phyloP scores from a whole-genome alignment of 53 echinoderm and acorn worm species.

The Glandiceps talaboti region DNA sequence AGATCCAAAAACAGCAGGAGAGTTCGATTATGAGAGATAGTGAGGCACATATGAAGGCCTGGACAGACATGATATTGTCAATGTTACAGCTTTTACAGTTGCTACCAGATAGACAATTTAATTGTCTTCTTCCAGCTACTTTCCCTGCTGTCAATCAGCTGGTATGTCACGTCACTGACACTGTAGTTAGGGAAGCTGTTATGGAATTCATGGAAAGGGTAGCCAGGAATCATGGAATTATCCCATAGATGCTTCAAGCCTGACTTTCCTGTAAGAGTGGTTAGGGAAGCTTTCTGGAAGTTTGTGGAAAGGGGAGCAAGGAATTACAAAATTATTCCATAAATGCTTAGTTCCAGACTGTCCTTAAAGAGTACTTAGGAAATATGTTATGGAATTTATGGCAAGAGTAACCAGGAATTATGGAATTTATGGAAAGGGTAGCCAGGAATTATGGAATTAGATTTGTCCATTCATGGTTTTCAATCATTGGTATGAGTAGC shows the following conservation, averaged over 20 bases:
- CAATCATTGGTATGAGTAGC: conserved; percentile 68
- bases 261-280: no score
- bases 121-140: conserved; percentile 60
- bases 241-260: no score
- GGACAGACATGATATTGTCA: conserved; percentile 94
- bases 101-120: conserved; percentile 64
- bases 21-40: conserved; percentile 57
- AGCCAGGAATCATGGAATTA: conserved; percentile 61
- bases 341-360: no score
- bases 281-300: no score
- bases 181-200: conserved; percentile 67
- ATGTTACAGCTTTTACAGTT: conserved; percentile 84
- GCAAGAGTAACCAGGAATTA: conserved; percentile 75
- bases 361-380: no score
- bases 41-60: conserved; percentile 75
- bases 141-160: conserved; percentile 90
- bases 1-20: conserved; percentile 81
- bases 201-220: conserved; percentile 96
- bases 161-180: conserved; percentile 67
- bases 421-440: no score
- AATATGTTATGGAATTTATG: conserved; percentile 88
- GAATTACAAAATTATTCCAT: no score
- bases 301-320: no score
- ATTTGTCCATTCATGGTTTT: no score
- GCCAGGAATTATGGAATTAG: no score